Evolutionary conservation across 2,797 vertebrate species (phyloP).

Genomic region (Mormyrus proboscirostris): DNA sequence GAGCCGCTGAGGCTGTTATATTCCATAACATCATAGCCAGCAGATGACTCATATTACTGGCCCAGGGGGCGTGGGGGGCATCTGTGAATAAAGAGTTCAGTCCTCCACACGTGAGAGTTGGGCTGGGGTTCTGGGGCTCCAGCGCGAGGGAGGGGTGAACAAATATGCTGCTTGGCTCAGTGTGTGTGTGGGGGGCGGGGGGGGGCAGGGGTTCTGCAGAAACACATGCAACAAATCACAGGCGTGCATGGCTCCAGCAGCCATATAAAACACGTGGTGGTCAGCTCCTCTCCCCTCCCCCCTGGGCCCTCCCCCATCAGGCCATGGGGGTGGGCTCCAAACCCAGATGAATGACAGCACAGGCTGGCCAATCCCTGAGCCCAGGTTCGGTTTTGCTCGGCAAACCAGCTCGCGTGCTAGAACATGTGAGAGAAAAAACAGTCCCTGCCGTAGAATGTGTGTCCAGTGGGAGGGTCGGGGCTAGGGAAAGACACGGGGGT

Average conservation of each 20-base stretch:
- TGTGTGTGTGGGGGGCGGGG: neutral
- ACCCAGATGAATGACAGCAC: neutral
- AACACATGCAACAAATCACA: neutral
- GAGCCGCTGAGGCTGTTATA: neutral
- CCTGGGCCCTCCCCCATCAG: neutral
- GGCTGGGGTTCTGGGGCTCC: neutral
- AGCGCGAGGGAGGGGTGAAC: neutral
- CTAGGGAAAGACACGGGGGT: neutral
- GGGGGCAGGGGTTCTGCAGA: neutral
- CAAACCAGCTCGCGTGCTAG: neutral
- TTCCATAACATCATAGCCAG: neutral
- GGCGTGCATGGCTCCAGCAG: neutral
- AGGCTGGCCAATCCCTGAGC: neutral
- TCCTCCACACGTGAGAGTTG: neutral
- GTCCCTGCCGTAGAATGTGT: neutral
- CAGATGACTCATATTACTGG: neutral
- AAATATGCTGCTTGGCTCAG: neutral
- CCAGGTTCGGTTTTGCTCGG: neutral
- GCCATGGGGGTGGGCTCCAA: neutral
- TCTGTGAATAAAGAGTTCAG: neutral
- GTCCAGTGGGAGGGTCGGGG: neutral
- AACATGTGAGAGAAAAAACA: neutral
- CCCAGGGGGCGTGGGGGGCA: neutral
- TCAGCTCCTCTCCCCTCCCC: neutral
- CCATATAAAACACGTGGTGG: conserved; percentile 22